These are phyloP conservation scores for chimpanzee (Pan troglodytes) DNA, from an alignment of 2,113 vertebrate genomes.

Conservation along the genomic window NHGRI_mPanTro3-v2.1_pri NC_072416.2:12734001-12734500, in stretches of 20 bases:
- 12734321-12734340: fast-evolving
- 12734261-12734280: not conserved
- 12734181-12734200: not conserved
- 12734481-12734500: too few species aligned
- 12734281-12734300: not conserved
- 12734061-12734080: not conserved
- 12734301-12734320: fast-evolving
- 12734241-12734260: not conserved
- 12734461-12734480: not conserved
- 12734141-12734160: too few species aligned
- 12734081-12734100: not conserved
- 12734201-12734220: not conserved
- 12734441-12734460: not conserved
- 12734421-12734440: not conserved
- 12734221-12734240: not conserved
- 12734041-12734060: fast-evolving
- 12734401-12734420: not conserved
- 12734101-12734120: not conserved
- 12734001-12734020: not conserved
- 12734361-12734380: not conserved
- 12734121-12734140: not conserved
- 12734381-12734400: fast-evolving
- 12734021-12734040: fast-evolving
- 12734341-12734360: fast-evolving
- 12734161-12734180: not conserved